Percentiles rank a stretch among this genome's conserved stretches.
Conservation (phyloP, 2,113 vertebrate genomes). For the Glaucomys volans region DNA sequence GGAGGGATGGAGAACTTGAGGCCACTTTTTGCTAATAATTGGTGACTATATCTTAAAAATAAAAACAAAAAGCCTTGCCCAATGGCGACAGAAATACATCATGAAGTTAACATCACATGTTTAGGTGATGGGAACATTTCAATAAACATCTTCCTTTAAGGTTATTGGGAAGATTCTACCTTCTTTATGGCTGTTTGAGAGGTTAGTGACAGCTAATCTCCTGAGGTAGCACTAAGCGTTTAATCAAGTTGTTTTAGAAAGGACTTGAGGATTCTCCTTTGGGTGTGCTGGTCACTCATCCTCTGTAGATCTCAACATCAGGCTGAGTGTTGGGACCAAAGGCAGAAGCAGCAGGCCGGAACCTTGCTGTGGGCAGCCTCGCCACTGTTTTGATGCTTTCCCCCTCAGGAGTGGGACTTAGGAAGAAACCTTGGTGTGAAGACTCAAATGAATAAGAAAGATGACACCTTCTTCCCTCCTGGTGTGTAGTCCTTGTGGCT, state of each 20-base stretch:
- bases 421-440: neutral
- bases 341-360: neutral
- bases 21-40: neutral
- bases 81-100: slow-evolving; percentile 24
- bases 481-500: neutral
- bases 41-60: slow-evolving; percentile 11
- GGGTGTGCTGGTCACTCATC: neutral
- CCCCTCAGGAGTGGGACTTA: neutral
- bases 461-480: neutral
- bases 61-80: neutral
- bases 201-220: neutral
- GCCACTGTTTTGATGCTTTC: neutral
- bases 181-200: neutral
- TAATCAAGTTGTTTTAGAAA: neutral
- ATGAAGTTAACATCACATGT: neutral
- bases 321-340: neutral
- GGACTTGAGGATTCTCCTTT: neutral
- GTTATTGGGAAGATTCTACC: neutral
- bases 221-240: neutral
- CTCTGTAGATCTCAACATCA: neutral
- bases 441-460: neutral
- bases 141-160: neutral
- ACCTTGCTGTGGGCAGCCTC: neutral
- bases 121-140: slow-evolving; percentile 9
- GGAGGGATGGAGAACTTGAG: neutral